phyloP scores from a whole-genome alignment of 2,797 vertebrate species.

The Bradypus variegatus region DNA sequence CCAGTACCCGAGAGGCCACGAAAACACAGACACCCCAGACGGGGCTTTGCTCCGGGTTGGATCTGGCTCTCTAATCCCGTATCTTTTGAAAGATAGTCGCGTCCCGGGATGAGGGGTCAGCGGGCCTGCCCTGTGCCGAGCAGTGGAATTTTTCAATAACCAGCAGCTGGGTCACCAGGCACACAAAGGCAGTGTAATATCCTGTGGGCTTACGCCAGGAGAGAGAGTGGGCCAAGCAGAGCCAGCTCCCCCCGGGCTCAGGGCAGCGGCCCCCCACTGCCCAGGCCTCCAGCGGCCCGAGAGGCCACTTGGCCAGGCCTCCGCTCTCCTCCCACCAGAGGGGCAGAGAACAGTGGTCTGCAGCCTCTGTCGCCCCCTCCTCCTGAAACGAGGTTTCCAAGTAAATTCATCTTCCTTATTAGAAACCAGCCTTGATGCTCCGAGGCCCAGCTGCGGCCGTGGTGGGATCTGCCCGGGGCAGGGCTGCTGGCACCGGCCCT shows the following conservation, averaged over 20 bases:
- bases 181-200: slow-evolving; percentile 97
- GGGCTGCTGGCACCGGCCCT: neutral
- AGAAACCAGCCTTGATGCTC: slow-evolving; percentile 45
- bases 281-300: slow-evolving; percentile 75
- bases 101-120: slow-evolving; percentile 91
- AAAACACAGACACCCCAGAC: slow-evolving; percentile 80
- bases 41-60: slow-evolving; percentile 85
- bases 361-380: slow-evolving; percentile 74
- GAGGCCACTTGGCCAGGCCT: slow-evolving; percentile 82
- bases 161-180: slow-evolving; percentile 96
- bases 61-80: slow-evolving; percentile 90
- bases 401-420: slow-evolving; percentile 63
- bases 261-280: slow-evolving; percentile 83
- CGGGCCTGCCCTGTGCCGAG: slow-evolving; percentile 85
- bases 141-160: slow-evolving; percentile 99
- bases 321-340: slow-evolving; percentile 77
- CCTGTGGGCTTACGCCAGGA: slow-evolving; percentile 83
- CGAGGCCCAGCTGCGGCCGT: neutral
- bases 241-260: slow-evolving; percentile 69
- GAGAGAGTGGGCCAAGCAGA: slow-evolving; percentile 76
- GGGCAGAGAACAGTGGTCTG: neutral
- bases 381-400: slow-evolving; percentile 65
- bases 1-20: slow-evolving; percentile 81
- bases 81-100: slow-evolving; percentile 92
- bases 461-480: neutral